Evolutionary conservation across 1,140 invertebrate genomes (phyloP).

Genomic region (Chionoecetes opilio): DNA sequence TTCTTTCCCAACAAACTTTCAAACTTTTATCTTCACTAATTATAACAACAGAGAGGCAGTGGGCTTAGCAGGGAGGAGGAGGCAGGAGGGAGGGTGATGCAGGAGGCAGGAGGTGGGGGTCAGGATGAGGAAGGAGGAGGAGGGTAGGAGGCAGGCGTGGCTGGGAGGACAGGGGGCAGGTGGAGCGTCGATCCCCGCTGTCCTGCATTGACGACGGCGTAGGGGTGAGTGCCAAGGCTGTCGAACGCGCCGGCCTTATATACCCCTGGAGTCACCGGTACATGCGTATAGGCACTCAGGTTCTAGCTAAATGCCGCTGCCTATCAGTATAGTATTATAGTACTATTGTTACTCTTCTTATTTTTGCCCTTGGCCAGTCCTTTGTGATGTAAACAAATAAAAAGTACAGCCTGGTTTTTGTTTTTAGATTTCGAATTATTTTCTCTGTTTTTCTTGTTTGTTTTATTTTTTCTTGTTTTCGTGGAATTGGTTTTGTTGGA

Average conservation of each 20-base stretch:
- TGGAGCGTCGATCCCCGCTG: not conserved
- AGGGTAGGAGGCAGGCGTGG: not conserved
- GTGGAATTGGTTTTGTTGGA: too few species aligned
- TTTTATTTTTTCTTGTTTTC: too few species aligned
- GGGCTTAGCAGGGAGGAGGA: constrained; percentile 4
- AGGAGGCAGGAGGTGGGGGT: not conserved
- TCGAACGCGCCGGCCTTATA: not conserved
- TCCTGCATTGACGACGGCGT: not conserved
- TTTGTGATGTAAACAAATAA: too few species aligned
- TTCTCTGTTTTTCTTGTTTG: not conserved
- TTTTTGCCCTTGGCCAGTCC: not conserved
- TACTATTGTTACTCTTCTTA: not conserved
- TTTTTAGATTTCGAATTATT: not conserved
- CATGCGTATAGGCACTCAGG: not conserved
- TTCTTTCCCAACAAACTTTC: not conserved
- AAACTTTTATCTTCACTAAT: not conserved
- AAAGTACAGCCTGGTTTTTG: too few species aligned
- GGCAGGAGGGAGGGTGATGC: not conserved
- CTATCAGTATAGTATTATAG: too few species aligned
- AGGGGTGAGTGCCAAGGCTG: not conserved
- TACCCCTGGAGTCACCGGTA: not conserved
- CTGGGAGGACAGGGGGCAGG: not conserved
- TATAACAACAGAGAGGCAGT: not conserved
- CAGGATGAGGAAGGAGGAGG: not conserved
- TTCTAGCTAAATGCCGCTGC: not conserved